Percentiles rank a stretch among this genome's conserved stretches.
Conservation (phyloP, 2,888 invertebrate species). For the Agrochola litura region DNA sequence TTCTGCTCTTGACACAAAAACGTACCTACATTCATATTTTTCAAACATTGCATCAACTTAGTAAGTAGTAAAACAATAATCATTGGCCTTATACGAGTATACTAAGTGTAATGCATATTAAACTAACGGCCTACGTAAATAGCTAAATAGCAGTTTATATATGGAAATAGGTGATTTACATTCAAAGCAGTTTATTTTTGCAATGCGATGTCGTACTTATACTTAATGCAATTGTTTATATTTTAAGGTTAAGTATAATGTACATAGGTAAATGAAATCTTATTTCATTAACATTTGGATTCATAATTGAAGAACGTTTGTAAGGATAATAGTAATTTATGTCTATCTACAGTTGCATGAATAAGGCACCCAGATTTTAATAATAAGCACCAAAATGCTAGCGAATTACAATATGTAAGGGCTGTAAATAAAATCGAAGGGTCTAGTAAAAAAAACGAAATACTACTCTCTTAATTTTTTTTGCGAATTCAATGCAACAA, state of each 20-base stretch:
- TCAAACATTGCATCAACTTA: conserved; percentile 34
- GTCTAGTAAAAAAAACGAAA: background rate
- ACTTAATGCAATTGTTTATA: conserved; percentile 22
- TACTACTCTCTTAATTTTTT: background rate
- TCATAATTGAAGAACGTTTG: background rate
- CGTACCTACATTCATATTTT: conserved; percentile 1
- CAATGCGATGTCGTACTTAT: conserved; percentile 21
- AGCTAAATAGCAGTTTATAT: conserved; percentile 31
- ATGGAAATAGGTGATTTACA: conserved; percentile 51
- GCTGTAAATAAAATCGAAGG: too few species aligned
- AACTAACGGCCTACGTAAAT: conserved; percentile 28
- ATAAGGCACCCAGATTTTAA: background rate
- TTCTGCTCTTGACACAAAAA: conserved; percentile 31
- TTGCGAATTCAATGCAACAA: background rate
- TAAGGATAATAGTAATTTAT: background rate
- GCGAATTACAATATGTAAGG: background rate
- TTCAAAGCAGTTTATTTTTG: conserved; percentile 43
- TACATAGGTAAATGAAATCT: background rate
- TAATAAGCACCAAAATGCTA: background rate
- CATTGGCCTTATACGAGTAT: conserved; percentile 38
- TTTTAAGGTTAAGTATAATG: conserved; percentile 41
- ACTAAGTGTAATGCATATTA: conserved; percentile 40
- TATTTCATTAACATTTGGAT: background rate
- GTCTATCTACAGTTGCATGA: background rate
- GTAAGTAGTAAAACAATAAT: conserved; percentile 21